Base-by-base conservation (phyloP, 2,888 invertebrate species). In the Stenoptilia bipunctidactyla region DNA sequence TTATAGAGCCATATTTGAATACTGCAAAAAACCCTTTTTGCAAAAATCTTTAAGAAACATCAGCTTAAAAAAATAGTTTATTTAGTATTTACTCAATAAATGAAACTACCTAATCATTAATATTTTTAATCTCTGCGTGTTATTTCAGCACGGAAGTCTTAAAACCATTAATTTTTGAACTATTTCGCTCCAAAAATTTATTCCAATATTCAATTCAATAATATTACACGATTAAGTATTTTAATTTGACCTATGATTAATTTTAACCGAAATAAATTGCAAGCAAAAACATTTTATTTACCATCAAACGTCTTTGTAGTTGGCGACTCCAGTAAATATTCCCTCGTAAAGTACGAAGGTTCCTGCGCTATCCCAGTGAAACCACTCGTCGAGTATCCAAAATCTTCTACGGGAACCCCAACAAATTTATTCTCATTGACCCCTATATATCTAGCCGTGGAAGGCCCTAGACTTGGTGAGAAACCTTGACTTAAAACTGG, bases 261-360 rank as follows among this genome's bases (percentile, higher is more conserved):
- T n/a, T 20, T 20, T 20, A 20, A 20, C 8, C 8, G 20, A 30
- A 30, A 30, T 30, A 30, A 12, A 13, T 13, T n/a, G 13, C 25
- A 13, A 13, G 3, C 10, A 38, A 20, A 12, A 27, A n/a, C 39
- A 37, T 14, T 37, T 35, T 13, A 63, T 76, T 68, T 49, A 82
- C 83, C 80, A 49, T 79, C 76, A 52, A 76, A 80, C 20, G 74
- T 71, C 44, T 75, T 82, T 13, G 82, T 82, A 8, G 79, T 65
- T 8, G 83, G 82, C 1, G 83, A 79, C 44, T 80, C 82, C 53
- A 83, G 49, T 15, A 82, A 60, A 51, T 82, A 83, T 51, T 83
- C 83, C 45, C 79, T 72, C 20, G 83, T 83, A 52, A 73, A 80
- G 50, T 69, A 68, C 25, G 74, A 56, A 8, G 82, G 76, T 34